Evolutionary conservation across 2,113 vertebrate species (phyloP).

Genomic region (Mungos mungo): DNA sequence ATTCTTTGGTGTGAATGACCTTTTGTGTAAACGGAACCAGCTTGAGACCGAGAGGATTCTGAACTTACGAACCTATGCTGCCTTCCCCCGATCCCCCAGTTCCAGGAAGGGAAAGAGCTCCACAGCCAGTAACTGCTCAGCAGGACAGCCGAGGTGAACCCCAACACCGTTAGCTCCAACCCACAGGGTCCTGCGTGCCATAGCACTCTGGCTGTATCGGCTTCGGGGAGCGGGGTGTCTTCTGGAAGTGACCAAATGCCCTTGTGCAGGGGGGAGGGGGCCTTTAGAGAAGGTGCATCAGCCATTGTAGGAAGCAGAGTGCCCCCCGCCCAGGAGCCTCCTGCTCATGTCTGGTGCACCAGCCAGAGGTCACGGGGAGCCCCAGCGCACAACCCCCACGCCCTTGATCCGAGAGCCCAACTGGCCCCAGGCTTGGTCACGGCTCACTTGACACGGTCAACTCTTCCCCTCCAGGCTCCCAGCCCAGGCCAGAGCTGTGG

Average conservation of each 20-base stretch:
- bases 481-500: background rate
- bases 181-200: background rate
- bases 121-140: background rate
- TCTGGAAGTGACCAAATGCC: too few species aligned
- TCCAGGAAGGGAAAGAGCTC: background rate
- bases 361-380: background rate
- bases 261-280: background rate
- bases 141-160: background rate
- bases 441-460: background rate
- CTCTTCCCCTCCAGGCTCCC: background rate
- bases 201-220: background rate
- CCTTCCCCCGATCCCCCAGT: too few species aligned
- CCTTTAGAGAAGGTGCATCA: background rate
- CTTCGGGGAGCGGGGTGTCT: background rate
- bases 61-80: background rate
- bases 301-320: background rate
- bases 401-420: accelerated
- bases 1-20: background rate
- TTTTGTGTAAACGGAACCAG: background rate
- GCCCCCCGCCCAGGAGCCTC: background rate
- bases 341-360: background rate
- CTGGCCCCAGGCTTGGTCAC: background rate
- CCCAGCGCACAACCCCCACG: background rate
- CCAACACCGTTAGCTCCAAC: background rate
- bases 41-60: background rate